Evolutionary conservation across 2,888 invertebrate genomes (phyloP).

Genomic region (Drepanosiphum platanoidis): DNA sequence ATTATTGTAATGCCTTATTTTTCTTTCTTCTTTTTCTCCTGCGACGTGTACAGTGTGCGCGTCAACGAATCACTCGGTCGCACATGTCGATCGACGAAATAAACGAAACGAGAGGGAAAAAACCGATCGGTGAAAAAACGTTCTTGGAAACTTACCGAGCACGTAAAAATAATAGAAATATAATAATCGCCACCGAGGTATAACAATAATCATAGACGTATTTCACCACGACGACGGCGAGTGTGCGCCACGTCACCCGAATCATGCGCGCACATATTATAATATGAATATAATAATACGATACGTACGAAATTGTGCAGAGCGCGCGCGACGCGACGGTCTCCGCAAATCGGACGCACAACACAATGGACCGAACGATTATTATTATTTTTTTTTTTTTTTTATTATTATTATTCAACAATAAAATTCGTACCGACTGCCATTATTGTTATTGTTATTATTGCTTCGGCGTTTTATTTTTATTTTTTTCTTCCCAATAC

Average conservation of each 20-base stretch:
- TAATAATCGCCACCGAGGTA: neutral
- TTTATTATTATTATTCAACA: neutral
- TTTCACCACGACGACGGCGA: neutral
- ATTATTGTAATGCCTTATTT: no score
- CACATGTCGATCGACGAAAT: neutral
- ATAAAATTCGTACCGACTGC: neutral
- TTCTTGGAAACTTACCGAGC: neutral
- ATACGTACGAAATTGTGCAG: conserved; percentile 15
- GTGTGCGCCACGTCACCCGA: conserved; percentile 21
- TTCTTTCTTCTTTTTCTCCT: neutral
- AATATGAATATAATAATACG: neutral
- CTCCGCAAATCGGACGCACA: conserved; percentile 23
- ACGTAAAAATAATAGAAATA: neutral
- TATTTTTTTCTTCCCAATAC: neutral
- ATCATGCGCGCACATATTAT: conserved; percentile 14
- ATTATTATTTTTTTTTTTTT: neutral
- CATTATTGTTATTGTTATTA: neutral
- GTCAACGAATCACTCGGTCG: neutral
- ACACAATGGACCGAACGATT: conserved; percentile 20
- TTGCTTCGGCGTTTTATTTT: neutral
- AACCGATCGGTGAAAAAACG: neutral
- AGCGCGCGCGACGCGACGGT: neutral
- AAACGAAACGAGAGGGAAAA: neutral
- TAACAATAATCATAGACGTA: neutral
- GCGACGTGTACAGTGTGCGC: neutral